Base-by-base conservation (phyloP, 2,888 invertebrate genomes). In the Nemapogon koenigi region DNA sequence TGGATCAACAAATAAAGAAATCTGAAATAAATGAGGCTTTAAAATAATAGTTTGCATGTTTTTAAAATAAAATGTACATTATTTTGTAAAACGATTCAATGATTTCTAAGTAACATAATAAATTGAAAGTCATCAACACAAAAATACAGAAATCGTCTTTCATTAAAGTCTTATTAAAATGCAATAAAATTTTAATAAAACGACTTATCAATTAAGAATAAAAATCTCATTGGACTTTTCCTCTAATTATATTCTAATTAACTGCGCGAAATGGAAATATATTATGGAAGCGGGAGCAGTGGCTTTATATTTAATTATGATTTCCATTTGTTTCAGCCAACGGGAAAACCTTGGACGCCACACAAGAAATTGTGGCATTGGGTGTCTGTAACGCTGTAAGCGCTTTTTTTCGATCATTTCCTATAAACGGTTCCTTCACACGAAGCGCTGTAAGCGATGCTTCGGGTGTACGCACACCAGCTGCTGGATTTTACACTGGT, bases 361-460 rank as follows among this genome's bases (percentile, higher is more conserved):
- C 88, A 27, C 91, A 91, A 68, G 92, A 92, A 72, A 86, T 92
- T 66, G 65, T 91, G 33, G 89, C 91, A 1, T 68, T 91, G 32
- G 88, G 88, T n/a, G 56, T 86, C 8, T 87, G 90, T 55, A 91
- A 90, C 64, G 59, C 91, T 15, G 61, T 86, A 26, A 88, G 90
- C 40, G 84, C 88, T 28, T 90, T 90, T 60, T 86, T 90, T 53
- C 81, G 83, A n/a, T 88, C 90, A 1, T 89, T 89, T 62, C 91
- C 91, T 1, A 85, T 89, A 18, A 84, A 85, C 55, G 90, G 87
- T 22, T 88, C 88, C 2, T 89, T 89, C 58, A 84, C 87, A 1
- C 70, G 89, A 48, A 86, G 90, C 53, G 91, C 91, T 42, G 89
- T 92, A 26, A 90, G 89, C 66, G 87, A 89, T 45, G 87, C 89